A percentile compares a stretch with the other conserved stretches of the same genome.
phyloP scores from a whole-genome alignment of 2,888 invertebrate species.

The Zelleria hepariella region DNA sequence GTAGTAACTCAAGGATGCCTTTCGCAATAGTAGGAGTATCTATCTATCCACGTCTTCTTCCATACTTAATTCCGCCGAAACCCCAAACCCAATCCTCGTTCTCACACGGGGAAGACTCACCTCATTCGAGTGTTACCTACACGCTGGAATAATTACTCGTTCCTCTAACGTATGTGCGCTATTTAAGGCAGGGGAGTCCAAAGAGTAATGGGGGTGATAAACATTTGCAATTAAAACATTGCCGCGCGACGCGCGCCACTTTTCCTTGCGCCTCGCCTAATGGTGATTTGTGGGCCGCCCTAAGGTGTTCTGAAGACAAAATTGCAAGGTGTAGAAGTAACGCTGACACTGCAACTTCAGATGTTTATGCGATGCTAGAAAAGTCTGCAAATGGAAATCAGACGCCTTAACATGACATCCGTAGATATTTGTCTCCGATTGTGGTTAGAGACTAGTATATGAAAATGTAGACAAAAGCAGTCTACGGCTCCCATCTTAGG shows the following conservation, averaged over 20 bases:
- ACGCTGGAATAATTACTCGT: conserved; percentile 67
- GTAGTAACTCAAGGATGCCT: no score
- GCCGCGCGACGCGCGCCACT: conserved; percentile 61
- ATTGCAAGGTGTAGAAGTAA: not conserved
- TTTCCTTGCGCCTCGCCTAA: conserved; percentile 60
- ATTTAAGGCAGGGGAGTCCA: conserved; percentile 53
- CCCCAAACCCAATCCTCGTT: not conserved
- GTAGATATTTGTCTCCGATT: no score
- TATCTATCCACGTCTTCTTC: no score
- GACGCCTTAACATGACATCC: no score
- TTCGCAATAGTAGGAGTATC: no score
- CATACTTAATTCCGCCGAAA: not conserved
- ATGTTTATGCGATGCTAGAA: no score
- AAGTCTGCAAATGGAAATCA: no score
- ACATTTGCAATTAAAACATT: conserved; percentile 68
- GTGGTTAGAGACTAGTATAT: no score
- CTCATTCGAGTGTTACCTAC: conserved; percentile 53
- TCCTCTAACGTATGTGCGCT: conserved; percentile 64
- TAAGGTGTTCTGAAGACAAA: not conserved
- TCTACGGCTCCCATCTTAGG: no score
- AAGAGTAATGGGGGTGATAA: conserved; percentile 66
- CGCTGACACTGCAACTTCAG: no score
- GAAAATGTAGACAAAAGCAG: no score
- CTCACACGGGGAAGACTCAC: conserved; percentile 19
- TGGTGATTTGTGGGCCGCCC: conserved; percentile 49